Evolutionary conservation across 2,113 vertebrate species (phyloP), one percentile per base, ranked within the genome.

Genomic region (Passer montanus): DNA sequence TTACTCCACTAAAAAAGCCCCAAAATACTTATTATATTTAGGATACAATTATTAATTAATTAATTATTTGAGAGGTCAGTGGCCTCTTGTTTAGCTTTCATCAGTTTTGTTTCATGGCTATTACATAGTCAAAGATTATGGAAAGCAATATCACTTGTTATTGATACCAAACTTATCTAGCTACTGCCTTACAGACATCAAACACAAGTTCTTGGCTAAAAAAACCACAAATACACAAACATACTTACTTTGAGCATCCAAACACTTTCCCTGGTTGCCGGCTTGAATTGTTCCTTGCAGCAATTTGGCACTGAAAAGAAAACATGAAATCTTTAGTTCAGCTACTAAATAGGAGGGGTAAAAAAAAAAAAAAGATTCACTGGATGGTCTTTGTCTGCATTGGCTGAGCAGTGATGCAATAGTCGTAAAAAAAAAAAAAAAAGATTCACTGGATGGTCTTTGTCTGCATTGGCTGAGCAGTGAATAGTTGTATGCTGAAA

Each of bases 171-270:
- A 67, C 14, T 21, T 60, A 49, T n/a, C 26, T 30, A 88, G n/a
- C 39, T 85, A 24, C 35, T 75, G 26, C 49, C 35, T 84, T 77
- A 52, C 7, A 93, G 22, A 39, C 20, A 43, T 39, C 60, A 76
- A 50, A 55, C 49, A 69, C 21, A 66, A 50, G 43, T 84, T 74
- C 58, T 49, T 72, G 7, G 33, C 13, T 44, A 56, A 53, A 72
- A 76, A 47, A 47, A 35, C 4, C 6, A 50, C n/a, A 89, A 77
- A 89, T 27, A 30, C 37, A 87, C 4, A 81, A 67, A 44, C 1
- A 30, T 26, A 82, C 97, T 98, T 97, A 98, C 98, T 97, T 98
- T 97, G 97, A 60, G 97, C 98, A 98, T 98, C 97, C 98, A 98
- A 96, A 92, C 95, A 86, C 94, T 91, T 96, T 97, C 88, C 95